Evolutionary conservation across 2,113 vertebrate genomes (phyloP).

Genomic region (Syrmaticus mikado): DNA sequence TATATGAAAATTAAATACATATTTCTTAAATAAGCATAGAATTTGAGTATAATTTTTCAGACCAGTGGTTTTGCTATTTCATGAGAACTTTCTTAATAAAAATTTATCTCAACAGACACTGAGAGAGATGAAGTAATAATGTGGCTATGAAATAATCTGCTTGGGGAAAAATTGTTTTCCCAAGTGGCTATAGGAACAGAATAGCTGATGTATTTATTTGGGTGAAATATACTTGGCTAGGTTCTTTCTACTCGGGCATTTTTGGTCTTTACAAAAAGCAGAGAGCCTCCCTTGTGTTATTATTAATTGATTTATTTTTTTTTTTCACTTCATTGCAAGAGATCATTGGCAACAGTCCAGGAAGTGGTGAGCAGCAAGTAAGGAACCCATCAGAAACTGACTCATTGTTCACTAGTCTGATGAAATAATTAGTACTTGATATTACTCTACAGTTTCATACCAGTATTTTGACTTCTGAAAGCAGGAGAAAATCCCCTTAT

Average conservation of each 20-base stretch:
- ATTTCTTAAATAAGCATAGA: not conserved
- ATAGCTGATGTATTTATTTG: not conserved
- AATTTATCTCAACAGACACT: not conserved
- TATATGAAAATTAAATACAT: not conserved
- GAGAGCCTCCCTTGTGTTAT: conserved; percentile 29
- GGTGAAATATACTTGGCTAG: not conserved
- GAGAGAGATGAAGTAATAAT: not conserved
- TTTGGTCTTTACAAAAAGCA: conserved; percentile 45
- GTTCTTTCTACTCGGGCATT: not conserved
- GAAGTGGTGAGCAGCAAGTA: conserved; percentile 8
- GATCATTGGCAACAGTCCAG: conserved; percentile 41
- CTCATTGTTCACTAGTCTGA: conserved; percentile 59
- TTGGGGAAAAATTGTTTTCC: not conserved
- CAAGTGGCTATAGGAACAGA: not conserved
- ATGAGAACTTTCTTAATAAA: conserved; percentile 2
- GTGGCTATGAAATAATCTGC: not conserved
- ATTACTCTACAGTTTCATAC: not conserved
- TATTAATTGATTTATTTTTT: conserved; percentile 74
- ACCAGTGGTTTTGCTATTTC: not conserved
- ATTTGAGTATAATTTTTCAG: not conserved
- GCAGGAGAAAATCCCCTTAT: not conserved
- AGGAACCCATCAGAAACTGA: conserved; percentile 64
- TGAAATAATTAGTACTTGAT: conserved; percentile 70
- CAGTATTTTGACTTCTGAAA: conserved; percentile 16
- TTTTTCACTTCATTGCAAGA: conserved; percentile 33